phyloP scores from a whole-genome alignment of 2,113 vertebrate genomes.

The Gobiocypris rarus region DNA sequence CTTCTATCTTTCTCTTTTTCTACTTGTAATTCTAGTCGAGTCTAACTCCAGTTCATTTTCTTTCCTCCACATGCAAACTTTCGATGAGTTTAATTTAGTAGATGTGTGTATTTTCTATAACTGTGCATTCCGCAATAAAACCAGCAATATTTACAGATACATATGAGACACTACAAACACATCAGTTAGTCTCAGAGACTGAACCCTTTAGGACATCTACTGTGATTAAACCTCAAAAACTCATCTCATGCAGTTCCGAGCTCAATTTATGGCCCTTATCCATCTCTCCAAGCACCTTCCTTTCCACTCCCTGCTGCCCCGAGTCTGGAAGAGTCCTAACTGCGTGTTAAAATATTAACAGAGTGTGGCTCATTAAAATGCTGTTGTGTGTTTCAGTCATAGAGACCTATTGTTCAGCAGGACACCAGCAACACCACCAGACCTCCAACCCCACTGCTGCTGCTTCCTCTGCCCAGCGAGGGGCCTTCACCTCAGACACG shows the following conservation, averaged over 20 bases:
- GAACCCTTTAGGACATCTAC: background rate
- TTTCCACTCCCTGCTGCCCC: slow-evolving; percentile 41
- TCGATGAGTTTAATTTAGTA: background rate
- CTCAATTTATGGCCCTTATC: slow-evolving; percentile 32
- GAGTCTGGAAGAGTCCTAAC: slow-evolving; percentile 25
- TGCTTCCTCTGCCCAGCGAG: slow-evolving; percentile 23
- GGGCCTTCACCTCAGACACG: slow-evolving; percentile 7
- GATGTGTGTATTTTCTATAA: background rate
- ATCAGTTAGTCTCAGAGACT: background rate
- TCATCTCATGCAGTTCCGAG: background rate
- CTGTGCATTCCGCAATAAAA: background rate
- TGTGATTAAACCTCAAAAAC: slow-evolving; percentile 22
- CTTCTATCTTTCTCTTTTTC: background rate
- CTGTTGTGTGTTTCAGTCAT: slow-evolving; percentile 44
- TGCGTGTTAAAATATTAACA: slow-evolving; percentile 58
- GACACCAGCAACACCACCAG: slow-evolving; percentile 30
- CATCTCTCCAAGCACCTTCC: slow-evolving; percentile 9
- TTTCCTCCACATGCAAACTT: background rate
- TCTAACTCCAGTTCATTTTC: background rate
- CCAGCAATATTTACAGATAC: background rate
- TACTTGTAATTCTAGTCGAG: background rate
- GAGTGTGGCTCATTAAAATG: slow-evolving; percentile 52
- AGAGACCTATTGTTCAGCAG: slow-evolving; percentile 48
- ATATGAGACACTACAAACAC: background rate
- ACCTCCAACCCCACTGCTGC: slow-evolving; percentile 31